phyloP scores from a whole-genome alignment of 2,113 vertebrate genomes.

The Hucho hucho region DNA sequence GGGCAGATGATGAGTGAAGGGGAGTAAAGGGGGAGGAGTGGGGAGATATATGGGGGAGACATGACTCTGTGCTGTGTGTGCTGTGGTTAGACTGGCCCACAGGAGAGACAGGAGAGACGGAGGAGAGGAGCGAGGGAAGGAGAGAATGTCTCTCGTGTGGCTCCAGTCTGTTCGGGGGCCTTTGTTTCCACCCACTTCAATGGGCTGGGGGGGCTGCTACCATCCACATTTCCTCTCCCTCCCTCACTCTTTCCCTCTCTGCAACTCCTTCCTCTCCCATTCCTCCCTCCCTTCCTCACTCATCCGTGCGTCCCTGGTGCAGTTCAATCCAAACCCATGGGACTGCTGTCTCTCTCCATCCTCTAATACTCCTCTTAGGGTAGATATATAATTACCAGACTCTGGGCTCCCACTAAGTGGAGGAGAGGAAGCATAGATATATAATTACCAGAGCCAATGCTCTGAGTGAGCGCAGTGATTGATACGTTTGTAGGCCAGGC shows the following conservation, averaged over 20 bases:
- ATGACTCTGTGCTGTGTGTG: not conserved
- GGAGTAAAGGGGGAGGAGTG: not conserved
- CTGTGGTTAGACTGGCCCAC: constrained; percentile 15
- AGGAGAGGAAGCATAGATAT: not conserved
- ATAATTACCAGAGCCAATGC: constrained; percentile 4
- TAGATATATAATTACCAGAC: constrained; percentile 7
- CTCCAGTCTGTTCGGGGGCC: not conserved
- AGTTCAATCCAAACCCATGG: not conserved
- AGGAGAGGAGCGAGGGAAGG: not conserved
- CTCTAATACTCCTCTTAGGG: not conserved
- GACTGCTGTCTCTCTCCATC: not conserved
- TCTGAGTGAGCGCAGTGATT: not conserved
- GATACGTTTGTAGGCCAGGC: not conserved
- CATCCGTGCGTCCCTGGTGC: not conserved
- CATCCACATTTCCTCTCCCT: not conserved
- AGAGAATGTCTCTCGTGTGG: not conserved
- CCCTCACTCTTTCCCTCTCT: not conserved
- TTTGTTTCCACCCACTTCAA: not conserved
- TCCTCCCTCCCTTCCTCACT: not conserved
- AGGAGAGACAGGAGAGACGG: constrained; percentile 3
- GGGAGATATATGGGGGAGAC: not conserved
- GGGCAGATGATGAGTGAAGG: not conserved
- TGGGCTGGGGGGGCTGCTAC: not conserved
- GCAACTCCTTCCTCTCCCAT: not conserved
- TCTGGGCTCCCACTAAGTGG: not conserved